These are phyloP conservation scores for Mormyrus hasselquistii DNA, from an alignment of 2,797 vertebrate genomes.

Conservation along the genomic window DNA sequence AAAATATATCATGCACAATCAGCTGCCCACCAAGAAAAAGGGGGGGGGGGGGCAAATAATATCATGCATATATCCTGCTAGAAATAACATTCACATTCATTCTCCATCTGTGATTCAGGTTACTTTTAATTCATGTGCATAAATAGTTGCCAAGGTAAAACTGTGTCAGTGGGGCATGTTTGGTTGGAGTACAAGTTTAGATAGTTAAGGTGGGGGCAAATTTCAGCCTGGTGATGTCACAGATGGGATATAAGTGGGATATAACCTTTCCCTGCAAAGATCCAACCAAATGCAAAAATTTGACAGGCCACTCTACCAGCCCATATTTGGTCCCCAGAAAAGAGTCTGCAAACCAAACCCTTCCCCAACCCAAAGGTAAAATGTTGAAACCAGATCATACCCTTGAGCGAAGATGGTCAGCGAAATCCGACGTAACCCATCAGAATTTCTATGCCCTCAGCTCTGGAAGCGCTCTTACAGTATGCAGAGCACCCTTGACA, in stretches of 20 bases:
- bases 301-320: background rate
- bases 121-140: background rate
- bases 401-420: background rate
- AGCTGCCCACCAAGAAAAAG: background rate
- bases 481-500: background rate
- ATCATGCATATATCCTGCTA: background rate
- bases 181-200: background rate
- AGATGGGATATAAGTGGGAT: background rate
- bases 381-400: background rate
- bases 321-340: background rate
- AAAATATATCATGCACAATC: background rate
- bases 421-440: background rate
- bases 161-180: background rate
- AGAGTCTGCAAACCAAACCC: background rate
- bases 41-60: background rate
- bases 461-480: background rate
- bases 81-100: background rate
- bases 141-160: background rate
- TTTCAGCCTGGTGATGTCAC: background rate
- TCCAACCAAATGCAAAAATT: background rate
- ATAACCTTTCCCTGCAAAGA: background rate
- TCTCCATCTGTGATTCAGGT: background rate
- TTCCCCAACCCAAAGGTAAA: background rate
- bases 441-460: background rate
- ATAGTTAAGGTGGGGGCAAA: background rate